A percentile compares a stretch with the other conserved stretches of the same genome.
phyloP scores from a whole-genome alignment of 2,888 invertebrate genomes.

The Slavum lentiscoides region DNA sequence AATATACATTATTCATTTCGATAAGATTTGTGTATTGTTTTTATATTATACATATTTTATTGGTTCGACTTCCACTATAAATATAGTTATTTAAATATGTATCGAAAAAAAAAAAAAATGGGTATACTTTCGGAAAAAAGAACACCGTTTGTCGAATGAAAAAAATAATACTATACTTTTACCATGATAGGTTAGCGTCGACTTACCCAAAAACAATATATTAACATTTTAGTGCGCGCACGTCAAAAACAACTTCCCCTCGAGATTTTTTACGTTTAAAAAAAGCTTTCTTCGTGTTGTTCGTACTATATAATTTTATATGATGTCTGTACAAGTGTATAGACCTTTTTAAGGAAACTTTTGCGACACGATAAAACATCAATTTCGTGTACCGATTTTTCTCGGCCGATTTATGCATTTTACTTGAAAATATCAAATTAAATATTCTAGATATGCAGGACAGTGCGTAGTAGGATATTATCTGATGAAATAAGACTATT shows the following conservation, averaged over 20 bases:
- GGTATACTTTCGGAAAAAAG: conserved; percentile 5
- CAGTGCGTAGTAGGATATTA: too few species aligned
- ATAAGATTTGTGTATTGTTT: conserved; percentile 5
- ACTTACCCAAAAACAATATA: conserved; percentile 37
- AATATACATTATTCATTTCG: conserved; percentile 12
- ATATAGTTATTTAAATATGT: not conserved
- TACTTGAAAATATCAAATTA: not conserved
- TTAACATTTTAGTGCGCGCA: conserved; percentile 28
- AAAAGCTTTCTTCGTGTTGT: conserved; percentile 12
- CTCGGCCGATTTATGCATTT: not conserved
- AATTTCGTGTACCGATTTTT: not conserved
- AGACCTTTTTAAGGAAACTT: conserved; percentile 3
- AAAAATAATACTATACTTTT: not conserved
- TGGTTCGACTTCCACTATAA: not conserved
- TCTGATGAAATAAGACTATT: too few species aligned
- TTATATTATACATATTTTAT: conserved; percentile 15
- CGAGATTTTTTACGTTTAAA: conserved; percentile 21
- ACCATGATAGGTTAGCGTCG: conserved; percentile 13
- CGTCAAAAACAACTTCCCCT: conserved; percentile 19
- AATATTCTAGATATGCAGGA: not conserved
- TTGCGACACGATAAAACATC: not conserved
- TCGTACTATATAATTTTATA: conserved; percentile 17
- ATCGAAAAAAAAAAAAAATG: not conserved
- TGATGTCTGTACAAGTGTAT: not conserved
- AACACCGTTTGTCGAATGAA: not conserved